Evolutionary conservation across 2,888 invertebrate species (phyloP).

Genomic region (Cosmia pyralina): DNA sequence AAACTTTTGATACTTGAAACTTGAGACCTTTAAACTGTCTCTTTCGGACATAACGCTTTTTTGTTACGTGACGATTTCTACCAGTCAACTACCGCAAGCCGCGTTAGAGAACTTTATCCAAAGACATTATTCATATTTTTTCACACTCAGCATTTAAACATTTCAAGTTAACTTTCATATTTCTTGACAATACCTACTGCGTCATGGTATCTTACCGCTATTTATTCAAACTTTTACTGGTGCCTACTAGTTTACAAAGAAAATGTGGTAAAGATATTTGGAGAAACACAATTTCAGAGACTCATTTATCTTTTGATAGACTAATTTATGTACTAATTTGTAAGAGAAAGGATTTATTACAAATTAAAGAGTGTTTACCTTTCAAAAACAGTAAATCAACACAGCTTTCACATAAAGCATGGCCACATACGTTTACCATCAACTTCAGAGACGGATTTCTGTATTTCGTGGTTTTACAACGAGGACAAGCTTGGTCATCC

Average conservation of each 20-base stretch:
- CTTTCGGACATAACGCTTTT: too few relatives aligned
- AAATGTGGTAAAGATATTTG: not conserved
- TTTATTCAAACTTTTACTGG: not conserved
- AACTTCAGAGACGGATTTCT: conserved; percentile 98
- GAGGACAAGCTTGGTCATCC: conserved; percentile 97
- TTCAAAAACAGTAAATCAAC: conserved; percentile 98
- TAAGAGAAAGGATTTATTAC: not conserved
- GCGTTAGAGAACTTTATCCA: too few relatives aligned
- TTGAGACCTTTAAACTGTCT: too few relatives aligned
- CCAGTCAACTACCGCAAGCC: too few relatives aligned
- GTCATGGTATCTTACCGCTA: not conserved
- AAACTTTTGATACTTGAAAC: too few relatives aligned
- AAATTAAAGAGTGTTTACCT: conserved; percentile 88
- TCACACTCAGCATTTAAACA: not conserved
- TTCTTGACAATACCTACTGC: too few relatives aligned
- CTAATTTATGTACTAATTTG: not conserved
- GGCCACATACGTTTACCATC: conserved; percentile 99
- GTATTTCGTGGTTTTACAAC: conserved; percentile 99
- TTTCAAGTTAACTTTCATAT: not conserved
- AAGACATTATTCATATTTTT: not conserved
- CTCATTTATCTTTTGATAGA: not conserved
- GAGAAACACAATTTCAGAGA: not conserved
- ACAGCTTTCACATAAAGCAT: conserved; percentile 99
- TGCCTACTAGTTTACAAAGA: not conserved
- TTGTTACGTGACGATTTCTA: too few relatives aligned